Evolutionary conservation across 2,888 invertebrate species (phyloP).

Genomic region (Pheosia gnoma): DNA sequence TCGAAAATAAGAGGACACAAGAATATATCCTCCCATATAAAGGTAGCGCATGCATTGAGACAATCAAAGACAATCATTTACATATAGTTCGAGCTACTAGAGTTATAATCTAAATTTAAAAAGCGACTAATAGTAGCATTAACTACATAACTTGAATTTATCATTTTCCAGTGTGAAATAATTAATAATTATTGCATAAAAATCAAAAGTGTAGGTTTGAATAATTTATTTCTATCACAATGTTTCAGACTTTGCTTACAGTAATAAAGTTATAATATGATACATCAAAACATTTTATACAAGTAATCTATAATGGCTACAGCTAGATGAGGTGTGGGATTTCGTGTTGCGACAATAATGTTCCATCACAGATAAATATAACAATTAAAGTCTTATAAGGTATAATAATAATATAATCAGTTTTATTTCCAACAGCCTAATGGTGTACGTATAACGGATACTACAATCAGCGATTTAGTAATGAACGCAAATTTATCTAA

Average conservation of each 20-base stretch:
- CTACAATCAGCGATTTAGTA: slow-evolving; percentile 21
- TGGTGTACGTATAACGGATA: slow-evolving; percentile 16
- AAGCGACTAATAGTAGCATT: slow-evolving; percentile 15
- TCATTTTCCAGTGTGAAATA: slow-evolving; percentile 23
- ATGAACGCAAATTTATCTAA: slow-evolving; percentile 7
- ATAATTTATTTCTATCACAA: slow-evolving; percentile 69
- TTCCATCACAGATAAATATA: slow-evolving; percentile 62
- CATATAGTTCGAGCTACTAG: slow-evolving; percentile 16
- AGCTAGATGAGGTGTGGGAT: slow-evolving; percentile 45
- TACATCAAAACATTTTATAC: slow-evolving; percentile 51
- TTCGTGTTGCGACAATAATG: slow-evolving; percentile 40
- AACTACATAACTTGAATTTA: slow-evolving; percentile 31
- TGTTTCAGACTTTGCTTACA: slow-evolving; percentile 67
- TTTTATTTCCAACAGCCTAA: slow-evolving; percentile 35
- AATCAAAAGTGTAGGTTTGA: slow-evolving; percentile 53
- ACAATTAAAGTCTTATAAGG: slow-evolving; percentile 34
- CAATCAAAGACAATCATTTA: slow-evolving; percentile 13
- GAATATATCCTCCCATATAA: background rate
- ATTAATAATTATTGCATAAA: slow-evolving; percentile 22
- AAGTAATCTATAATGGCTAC: slow-evolving; percentile 50
- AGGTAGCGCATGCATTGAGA: background rate
- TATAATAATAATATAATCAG: slow-evolving; percentile 21
- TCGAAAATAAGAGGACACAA: background rate
- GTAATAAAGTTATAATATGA: slow-evolving; percentile 39
- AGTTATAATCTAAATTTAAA: slow-evolving; percentile 8